phyloP scores from a whole-genome alignment of 2,888 invertebrate species.

The Keiferia lycopersicella region DNA sequence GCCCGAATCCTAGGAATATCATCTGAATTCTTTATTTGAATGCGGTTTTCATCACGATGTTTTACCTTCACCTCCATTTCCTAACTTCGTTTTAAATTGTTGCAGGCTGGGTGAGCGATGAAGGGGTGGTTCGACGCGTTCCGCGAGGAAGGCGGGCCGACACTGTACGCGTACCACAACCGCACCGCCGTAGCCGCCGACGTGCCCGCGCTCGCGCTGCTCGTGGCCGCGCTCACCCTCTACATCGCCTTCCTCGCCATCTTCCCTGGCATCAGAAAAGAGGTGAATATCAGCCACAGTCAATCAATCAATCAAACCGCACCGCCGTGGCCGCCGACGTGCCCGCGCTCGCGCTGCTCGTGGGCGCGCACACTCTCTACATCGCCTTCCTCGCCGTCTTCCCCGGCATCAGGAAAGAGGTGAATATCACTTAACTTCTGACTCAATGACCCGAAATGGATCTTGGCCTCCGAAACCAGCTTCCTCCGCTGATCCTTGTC shows the following conservation, averaged over 20 bases:
- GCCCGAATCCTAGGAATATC: too few species aligned
- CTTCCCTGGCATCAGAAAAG: conserved; percentile 97
- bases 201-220: conserved; percentile 91
- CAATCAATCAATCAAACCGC: too few species aligned
- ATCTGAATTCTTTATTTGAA: too few species aligned
- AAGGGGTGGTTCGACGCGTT: conserved; percentile 99
- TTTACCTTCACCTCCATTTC: background rate
- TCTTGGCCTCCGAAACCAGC: too few species aligned
- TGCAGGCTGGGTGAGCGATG: conserved; percentile 84
- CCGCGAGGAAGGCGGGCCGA: conserved; percentile 97
- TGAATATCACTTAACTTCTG: too few species aligned
- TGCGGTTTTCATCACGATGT: too few species aligned
- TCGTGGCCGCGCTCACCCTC: conserved; percentile 93
- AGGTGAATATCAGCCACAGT: conserved; percentile 80
- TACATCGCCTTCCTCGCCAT: conserved; percentile 97
- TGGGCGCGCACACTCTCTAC: conserved; percentile 94
- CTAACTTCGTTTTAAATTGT: conserved; percentile 29
- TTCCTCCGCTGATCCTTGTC: too few species aligned
- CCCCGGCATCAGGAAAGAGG: conserved; percentile 94
- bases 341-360: conserved; percentile 90
- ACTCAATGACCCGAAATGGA: too few species aligned
- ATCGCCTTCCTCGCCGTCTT: conserved; percentile 97
- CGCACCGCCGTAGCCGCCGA: conserved; percentile 98
- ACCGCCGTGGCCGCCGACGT: conserved; percentile 98
- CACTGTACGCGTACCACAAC: conserved; percentile 96